Evolutionary conservation across 2,113 vertebrate genomes (phyloP).

Genomic region (Henicopernis longicauda): DNA sequence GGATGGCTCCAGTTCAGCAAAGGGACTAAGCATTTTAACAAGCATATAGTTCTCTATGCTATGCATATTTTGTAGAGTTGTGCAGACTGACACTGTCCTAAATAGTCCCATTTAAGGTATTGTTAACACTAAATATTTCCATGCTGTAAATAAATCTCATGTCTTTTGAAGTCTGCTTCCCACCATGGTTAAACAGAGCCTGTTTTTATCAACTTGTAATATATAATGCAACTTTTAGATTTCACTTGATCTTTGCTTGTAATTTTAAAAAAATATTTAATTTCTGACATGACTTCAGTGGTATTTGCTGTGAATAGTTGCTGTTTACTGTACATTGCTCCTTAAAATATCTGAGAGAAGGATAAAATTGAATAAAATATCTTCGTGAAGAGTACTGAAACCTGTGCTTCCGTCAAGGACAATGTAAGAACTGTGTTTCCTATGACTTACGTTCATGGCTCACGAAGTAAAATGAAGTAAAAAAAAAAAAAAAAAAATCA

Average conservation of each 20-base stretch:
- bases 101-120: background rate
- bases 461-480: background rate
- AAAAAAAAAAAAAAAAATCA: background rate
- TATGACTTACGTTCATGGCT: background rate
- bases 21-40: background rate
- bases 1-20: background rate
- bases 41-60: background rate
- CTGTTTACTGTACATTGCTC: background rate
- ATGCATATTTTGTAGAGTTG: background rate
- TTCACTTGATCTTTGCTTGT: background rate
- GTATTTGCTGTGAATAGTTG: background rate
- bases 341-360: background rate
- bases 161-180: background rate
- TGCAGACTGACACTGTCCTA: background rate
- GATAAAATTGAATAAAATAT: background rate
- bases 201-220: background rate
- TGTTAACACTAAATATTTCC: background rate
- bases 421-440: background rate
- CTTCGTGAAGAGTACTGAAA: background rate
- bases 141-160: background rate
- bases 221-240: background rate
- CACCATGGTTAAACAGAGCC: background rate
- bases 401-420: background rate
- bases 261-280: background rate
- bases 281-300: background rate